Evolutionary conservation across 2,113 vertebrate species (phyloP).

Genomic region (Thinocorus orbignyianus): DNA sequence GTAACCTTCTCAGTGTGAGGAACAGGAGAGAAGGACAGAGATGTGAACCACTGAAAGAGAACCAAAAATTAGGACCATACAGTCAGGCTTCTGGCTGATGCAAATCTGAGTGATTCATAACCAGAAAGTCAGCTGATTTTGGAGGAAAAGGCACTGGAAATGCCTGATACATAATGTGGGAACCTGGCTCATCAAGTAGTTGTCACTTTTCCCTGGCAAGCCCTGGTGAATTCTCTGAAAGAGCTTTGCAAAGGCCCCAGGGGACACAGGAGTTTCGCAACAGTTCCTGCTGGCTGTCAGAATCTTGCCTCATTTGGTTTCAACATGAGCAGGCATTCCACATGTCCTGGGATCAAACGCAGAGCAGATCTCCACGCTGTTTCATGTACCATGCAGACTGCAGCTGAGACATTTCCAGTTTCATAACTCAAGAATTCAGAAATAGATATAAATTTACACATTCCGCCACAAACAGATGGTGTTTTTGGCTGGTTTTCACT

Average conservation of each 20-base stretch:
- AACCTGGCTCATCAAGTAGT: not conserved
- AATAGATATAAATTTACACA: slow-evolving; percentile 68
- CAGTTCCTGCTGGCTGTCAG: not conserved
- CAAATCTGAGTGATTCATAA: not conserved
- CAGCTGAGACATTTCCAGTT: slow-evolving; percentile 51
- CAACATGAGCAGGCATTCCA: not conserved
- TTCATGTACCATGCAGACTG: not conserved
- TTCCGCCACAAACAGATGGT: slow-evolving; percentile 71
- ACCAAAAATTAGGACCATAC: not conserved
- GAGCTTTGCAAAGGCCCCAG: not conserved
- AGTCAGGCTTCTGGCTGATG: not conserved
- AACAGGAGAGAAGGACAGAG: not conserved
- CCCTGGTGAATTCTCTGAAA: not conserved
- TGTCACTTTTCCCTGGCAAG: not conserved
- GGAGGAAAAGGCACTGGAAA: not conserved
- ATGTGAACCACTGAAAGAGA: not conserved
- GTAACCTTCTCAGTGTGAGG: not conserved
- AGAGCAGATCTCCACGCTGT: not conserved
- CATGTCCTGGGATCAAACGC: slow-evolving; percentile 9
- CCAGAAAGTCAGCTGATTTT: not conserved
- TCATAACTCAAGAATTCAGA: slow-evolving; percentile 59
- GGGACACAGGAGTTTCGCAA: not conserved
- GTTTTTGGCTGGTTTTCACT: slow-evolving; percentile 42
- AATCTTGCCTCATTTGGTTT: not conserved
- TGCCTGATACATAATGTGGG: not conserved